Percentiles rank a stretch among this genome's conserved stretches.
phyloP scores from a whole-genome alignment of 2,113 vertebrate genomes.

The Microtus ochrogaster region DNA sequence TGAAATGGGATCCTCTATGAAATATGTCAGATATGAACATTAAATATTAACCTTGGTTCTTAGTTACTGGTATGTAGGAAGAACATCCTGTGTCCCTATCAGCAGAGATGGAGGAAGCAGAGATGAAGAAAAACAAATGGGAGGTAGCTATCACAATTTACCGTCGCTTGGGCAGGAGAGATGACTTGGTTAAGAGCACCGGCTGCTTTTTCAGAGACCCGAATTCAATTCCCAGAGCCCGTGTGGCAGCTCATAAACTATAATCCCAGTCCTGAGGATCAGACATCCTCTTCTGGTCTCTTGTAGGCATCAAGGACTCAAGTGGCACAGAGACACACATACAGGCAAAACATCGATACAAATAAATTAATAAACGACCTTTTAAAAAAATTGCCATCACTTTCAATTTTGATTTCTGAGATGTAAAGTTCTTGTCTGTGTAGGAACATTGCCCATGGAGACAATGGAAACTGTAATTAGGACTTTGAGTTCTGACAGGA shows the following conservation, averaged over 20 bases:
- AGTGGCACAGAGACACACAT: background rate
- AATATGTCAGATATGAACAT: background rate
- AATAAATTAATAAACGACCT: background rate
- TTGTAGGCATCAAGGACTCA: background rate
- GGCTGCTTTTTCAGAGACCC: background rate
- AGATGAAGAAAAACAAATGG: background rate
- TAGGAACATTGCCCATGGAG: background rate
- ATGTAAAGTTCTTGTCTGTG: background rate
- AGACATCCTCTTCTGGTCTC: background rate
- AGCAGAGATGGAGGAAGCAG: background rate
- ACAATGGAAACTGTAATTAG: background rate
- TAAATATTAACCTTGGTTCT: background rate
- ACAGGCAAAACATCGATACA: background rate
- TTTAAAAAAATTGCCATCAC: background rate
- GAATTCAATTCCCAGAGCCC: background rate
- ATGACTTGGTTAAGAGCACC: background rate
- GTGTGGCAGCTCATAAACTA: background rate
- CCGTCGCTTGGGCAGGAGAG: background rate
- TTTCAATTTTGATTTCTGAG: conserved; percentile 40
- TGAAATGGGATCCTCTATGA: background rate
- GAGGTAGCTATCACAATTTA: background rate
- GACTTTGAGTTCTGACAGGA: background rate
- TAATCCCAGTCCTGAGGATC: background rate
- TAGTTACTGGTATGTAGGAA: background rate
- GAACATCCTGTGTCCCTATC: accelerated